Evolutionary conservation across 2,888 invertebrate genomes (phyloP), one percentile per base, ranked within the genome.

Genomic region (Rapana venosa): DNA sequence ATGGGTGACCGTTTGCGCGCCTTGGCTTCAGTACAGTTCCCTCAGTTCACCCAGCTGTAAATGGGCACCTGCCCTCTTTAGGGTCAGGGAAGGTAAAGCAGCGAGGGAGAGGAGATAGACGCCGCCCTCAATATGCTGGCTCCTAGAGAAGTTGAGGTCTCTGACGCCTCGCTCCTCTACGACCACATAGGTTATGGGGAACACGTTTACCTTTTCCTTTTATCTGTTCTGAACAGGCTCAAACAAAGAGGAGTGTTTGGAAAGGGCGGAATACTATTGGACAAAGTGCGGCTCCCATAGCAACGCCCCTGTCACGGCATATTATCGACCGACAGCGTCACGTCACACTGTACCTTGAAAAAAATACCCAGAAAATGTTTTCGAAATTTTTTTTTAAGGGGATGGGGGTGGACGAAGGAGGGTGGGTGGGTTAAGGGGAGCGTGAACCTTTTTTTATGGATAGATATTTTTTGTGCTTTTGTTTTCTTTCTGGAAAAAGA

Each of bases 231-330:
- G 11, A 1, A 13, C 83, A 83, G 83, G 47, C 2, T 47, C 36
- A 11, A 4, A 17, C 47, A 15, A 35, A n/a, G 11, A 32, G 11
- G 83, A 36, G 26, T 83, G 83, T n/a, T 83, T 47, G 20, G 83
- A 47, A 0, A 8, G 83, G 13, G 83, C 83, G 2, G 26, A 47
- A 5, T 17, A 83, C n/a, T 83, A 47, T n/a, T 83, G 83, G 83
- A 22, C 47, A 36, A 22, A 47, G 83, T 83, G 83, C 47, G 83
- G 83, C 26, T 83, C 83, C 47, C 83, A 83, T 47, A 26, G 26
- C 36, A 47, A 83, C 83, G 83, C 83, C 26, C 22, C 83, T 4
- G 83, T 83, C 47, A 83, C 83, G 1, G 83, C 83, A 47, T 47
- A 5, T 22, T 47, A 22, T 47, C 83, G 83, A 0, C 83, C 83